Base-by-base conservation (phyloP, 2,797 vertebrate species). In the Leptodactylus fallax region DNA sequence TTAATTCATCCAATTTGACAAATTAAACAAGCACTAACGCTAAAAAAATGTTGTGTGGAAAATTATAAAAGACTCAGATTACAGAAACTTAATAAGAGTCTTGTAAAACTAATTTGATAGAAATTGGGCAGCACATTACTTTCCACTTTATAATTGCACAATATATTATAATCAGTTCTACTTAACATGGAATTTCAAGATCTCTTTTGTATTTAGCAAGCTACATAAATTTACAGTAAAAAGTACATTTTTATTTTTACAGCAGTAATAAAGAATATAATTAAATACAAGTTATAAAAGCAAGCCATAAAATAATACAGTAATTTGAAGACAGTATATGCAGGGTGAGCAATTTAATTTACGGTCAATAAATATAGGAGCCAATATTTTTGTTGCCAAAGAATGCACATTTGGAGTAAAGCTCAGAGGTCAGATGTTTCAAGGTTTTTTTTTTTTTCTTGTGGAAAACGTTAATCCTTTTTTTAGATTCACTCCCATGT, bases 51-150 rank as follows among this genome's bases (percentile, higher is more conserved):
- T 77, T 83, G 61, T 45, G 76, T 21, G 49, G 51, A 79, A 88
- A 84, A 84, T 84, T 84, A 76, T 67, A 79, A 84, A 84, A 79
- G 36, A n/a, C 81, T 88, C 65, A 84, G 9, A 88, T 88, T 88
- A 84, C 63, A 85, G 87, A 79, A 84, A 84, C 55, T 69, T 84
- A 88, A 84, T 88, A 83, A 79, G 81, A 87, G 21, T n/a, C 72
- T 83, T 83, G 80, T 87, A 82, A 83, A 87, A 83, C 56, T 87
- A 87, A 84, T 87, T 84, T 87, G 74, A 81, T 84, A 69, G 74
- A 55, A 83, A 78, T 79, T 83, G 72, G 72, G 51, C 55, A 83
- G 81, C 61, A 69, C 65, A 83, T 84, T 83, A 84, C 61, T 83
- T 84, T 84, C 25, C 87, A 83, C 56, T 84, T 84, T 87, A 84